Percentiles rank a stretch among this genome's conserved stretches.
Conservation (phyloP, 2,888 invertebrate genomes). For the Patella ulyssiponensis region DNA sequence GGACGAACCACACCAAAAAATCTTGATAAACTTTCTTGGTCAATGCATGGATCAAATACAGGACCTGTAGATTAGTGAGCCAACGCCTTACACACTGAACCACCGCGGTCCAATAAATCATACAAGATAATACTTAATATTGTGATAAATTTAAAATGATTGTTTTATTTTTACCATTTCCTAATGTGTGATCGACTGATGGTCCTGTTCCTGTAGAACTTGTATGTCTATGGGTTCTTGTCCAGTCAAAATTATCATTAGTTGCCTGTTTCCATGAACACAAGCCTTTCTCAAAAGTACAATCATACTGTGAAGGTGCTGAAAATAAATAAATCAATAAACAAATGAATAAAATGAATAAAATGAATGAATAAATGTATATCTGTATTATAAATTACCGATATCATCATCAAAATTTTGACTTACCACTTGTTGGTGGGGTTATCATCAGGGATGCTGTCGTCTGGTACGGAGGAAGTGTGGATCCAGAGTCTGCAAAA, state of each 20-base stretch:
- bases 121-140: too few species aligned
- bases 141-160: too few species aligned
- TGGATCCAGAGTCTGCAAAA: not conserved
- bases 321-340: conserved; percentile 20
- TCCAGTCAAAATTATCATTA: conserved; percentile 64
- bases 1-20: too few species aligned
- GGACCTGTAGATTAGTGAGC: too few species aligned
- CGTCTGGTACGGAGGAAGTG: not conserved
- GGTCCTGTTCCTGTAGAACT: conserved; percentile 53
- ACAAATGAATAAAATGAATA: too few species aligned
- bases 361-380: not conserved
- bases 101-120: too few species aligned
- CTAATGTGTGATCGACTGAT: conserved; percentile 56
- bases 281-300: conserved; percentile 62
- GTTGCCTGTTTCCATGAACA: conserved; percentile 62
- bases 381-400: not conserved
- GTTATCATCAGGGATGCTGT: not conserved
- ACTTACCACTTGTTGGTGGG: conserved; percentile 13
- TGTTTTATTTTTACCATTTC: conserved; percentile 33
- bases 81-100: too few species aligned
- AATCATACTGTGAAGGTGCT: conserved; percentile 57
- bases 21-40: too few species aligned
- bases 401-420: not conserved
- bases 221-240: conserved; percentile 57
- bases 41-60: too few species aligned